Base-by-base conservation (phyloP, 2,888 invertebrate species). In the Nephrocerus scutellatus region DNA sequence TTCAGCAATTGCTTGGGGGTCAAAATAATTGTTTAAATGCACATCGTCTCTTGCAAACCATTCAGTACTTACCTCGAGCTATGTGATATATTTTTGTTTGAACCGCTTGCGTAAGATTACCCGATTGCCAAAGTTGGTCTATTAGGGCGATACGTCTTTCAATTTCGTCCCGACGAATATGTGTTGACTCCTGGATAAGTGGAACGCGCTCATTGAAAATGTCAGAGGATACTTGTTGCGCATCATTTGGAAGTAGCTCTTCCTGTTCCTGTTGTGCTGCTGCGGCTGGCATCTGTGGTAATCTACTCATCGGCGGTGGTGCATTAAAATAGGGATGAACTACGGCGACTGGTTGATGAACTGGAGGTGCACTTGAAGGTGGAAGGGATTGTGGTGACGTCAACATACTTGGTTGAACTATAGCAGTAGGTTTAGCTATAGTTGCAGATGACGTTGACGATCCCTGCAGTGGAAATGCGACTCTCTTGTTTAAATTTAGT, bases 401-500 rank as follows among this genome's bases (percentile, higher is more conserved):
- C 10, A 10, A 28, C 7, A 28, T 13, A 6, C 6, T 57, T 10
- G 59, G 57, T 25, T 54, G 54, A 16, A 59, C 57, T 3, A 58
- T 54, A 23, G 59, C 59, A n/a, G 54, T 59, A 6, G 59, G 59
- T 31, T 59, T 59, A 21, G 54, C 46, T 30, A 49, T 48, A 18
- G 42, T 36, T 7, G 47, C 36, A 10, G 47, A 47, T n/a, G 47
- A 30, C 6, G 43, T 30, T 15, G 34, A 41, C 18, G 44, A 46
- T 6, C 49, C 51, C 41, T 63, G 57, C 36, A 66, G 40, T 4
- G 66, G 66, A 41, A 65, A 60, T 28, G 66, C 60, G 12, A 67
- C 59, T 30, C 66, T 56, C 43, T 66, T 66, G 31, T 66, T 63
- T 8, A 63, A 50, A 49, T 60, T 65, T 3, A 64, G 50, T 28